These are phyloP conservation scores for Agonopterix heracliana DNA, from an alignment of 2,888 invertebrate species.

Conservation along the genomic window DNA sequence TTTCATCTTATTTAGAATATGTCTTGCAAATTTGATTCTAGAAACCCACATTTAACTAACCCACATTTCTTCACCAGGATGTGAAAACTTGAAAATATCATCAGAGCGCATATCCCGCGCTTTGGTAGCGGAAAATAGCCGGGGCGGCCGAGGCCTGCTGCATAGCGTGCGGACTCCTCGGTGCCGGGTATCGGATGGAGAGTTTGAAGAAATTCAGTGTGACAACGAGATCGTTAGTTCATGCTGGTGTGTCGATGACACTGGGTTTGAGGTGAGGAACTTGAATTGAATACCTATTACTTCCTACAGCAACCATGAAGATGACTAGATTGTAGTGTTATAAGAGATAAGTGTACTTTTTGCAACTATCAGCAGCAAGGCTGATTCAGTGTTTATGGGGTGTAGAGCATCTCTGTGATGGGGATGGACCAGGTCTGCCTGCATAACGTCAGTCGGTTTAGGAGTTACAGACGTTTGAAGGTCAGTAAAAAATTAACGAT, in stretches of 20 bases:
- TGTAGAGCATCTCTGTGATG: no score
- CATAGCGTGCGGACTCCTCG: constrained; percentile 80
- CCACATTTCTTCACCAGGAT: constrained; percentile 34
- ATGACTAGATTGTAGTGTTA: neutral
- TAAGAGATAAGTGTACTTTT: no score
- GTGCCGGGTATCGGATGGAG: constrained; percentile 82
- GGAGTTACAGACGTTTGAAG: no score
- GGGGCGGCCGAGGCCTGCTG: constrained; percentile 77
- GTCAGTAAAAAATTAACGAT: no score
- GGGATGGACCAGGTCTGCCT: no score
- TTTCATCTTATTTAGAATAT: no score
- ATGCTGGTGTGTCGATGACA: constrained; percentile 90
- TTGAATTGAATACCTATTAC: neutral
- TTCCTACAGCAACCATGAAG: neutral
- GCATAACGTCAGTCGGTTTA: no score
- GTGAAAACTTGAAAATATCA: constrained; percentile 62
- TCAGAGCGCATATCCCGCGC: constrained; percentile 65
- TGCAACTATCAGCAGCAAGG: no score
- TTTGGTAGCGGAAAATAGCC: constrained; percentile 71
- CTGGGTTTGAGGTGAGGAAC: constrained; percentile 80
- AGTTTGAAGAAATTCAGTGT: constrained; percentile 87
- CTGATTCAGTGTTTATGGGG: no score
- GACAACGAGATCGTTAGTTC: constrained; percentile 81
- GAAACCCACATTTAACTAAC: no score
- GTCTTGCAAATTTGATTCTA: no score